These are phyloP conservation scores for Sebastes iracundus DNA, from an alignment of 2,797 vertebrate species.

Conservation along the genomic window DNA sequence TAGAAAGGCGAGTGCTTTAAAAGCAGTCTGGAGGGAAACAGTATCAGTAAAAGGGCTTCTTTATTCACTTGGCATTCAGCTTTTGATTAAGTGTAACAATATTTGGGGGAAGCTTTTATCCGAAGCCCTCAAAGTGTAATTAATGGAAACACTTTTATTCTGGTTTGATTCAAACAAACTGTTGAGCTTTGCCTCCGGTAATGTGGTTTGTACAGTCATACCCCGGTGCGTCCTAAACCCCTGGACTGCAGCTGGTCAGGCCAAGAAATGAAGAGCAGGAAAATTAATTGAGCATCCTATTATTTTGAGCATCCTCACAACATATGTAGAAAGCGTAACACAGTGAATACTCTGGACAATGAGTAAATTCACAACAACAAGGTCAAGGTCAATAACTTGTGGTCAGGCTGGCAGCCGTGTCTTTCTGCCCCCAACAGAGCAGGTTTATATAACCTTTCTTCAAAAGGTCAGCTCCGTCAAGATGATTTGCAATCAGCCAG, in stretches of 20 bases:
- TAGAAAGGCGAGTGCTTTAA: background rate
- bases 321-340: too few relatives aligned
- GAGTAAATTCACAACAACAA: background rate
- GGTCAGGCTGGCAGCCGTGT: background rate
- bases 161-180: background rate
- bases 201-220: background rate
- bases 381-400: background rate
- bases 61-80: background rate
- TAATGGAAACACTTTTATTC: background rate
- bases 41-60: background rate
- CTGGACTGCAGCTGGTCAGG: background rate
- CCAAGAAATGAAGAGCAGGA: background rate
- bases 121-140: background rate
- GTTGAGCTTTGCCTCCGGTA: background rate
- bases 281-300: background rate
- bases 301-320: too few relatives aligned
- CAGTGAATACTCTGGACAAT: too few relatives aligned
- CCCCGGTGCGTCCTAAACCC: background rate
- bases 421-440: background rate
- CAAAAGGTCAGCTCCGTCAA: background rate
- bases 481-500: background rate
- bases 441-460: background rate
- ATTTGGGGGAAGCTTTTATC: slow-evolving; percentile 12
- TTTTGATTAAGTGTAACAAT: background rate
- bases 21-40: background rate